A percentile compares a stretch with the other conserved stretches of the same genome.
These are phyloP conservation scores for Nerophis ophidion DNA, from an alignment of 2,113 vertebrate species.

Conservation along the genomic window DNA sequence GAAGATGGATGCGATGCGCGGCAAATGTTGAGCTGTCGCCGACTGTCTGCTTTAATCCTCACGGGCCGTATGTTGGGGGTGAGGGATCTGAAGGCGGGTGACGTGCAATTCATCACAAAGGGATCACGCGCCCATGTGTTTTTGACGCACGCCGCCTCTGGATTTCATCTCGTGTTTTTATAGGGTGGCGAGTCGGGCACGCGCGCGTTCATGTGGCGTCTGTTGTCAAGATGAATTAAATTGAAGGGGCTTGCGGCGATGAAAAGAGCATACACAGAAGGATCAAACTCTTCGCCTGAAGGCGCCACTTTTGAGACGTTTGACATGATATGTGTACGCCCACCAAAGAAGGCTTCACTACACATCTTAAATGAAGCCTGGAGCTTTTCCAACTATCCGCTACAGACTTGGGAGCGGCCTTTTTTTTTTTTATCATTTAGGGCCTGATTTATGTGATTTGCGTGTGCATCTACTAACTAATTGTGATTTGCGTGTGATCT, in stretches of 20 bases:
- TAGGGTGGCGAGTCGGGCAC: conserved; percentile 11
- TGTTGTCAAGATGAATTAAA: conserved; percentile 18
- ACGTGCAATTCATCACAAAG: conserved; percentile 25
- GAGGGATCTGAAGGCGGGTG: conserved; percentile 21
- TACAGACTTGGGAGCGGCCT: too few species aligned
- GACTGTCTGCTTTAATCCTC: conserved; percentile 40
- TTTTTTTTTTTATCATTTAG: too few species aligned
- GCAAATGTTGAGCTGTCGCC: conserved; percentile 32
- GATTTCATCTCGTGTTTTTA: conserved; percentile 17
- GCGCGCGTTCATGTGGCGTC: conserved; percentile 13
- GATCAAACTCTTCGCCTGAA: conserved; percentile 12
- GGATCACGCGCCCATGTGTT: conserved; percentile 19
- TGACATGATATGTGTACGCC: too few species aligned
- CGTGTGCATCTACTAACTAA: too few species aligned
- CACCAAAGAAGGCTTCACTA: too few species aligned
- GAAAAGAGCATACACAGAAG: conserved; percentile 53
- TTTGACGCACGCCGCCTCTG: conserved; percentile 6
- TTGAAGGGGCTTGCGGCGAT: conserved; percentile 57
- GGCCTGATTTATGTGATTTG: too few species aligned
- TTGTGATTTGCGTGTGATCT: too few species aligned
- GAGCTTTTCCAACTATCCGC: too few species aligned
- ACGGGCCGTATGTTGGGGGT: conserved; percentile 15
- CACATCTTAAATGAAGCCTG: too few species aligned
- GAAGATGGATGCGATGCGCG: conserved; percentile 42
- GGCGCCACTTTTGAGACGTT: too few species aligned